These are phyloP conservation scores for Callyntrura guangdongensis DNA, from an alignment of 2,888 invertebrate genomes.

Conservation along the genomic window DNA sequence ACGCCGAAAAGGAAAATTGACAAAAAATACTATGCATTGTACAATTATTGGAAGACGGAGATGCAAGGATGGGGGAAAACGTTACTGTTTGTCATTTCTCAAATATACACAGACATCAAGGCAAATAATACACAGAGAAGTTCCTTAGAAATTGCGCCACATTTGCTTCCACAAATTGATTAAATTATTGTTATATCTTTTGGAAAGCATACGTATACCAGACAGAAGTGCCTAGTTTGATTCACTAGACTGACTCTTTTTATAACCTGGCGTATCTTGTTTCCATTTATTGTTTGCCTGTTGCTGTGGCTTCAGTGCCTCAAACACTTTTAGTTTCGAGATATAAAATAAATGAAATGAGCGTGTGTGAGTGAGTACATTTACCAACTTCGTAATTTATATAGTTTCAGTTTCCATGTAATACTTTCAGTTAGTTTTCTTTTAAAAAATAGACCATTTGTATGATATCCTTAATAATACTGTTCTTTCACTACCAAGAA, in stretches of 20 bases:
- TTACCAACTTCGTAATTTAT: background rate
- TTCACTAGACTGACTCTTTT: background rate
- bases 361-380: background rate
- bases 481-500: background rate
- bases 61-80: too few species aligned
- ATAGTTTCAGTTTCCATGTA: constrained; percentile 13
- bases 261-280: background rate
- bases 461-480: background rate
- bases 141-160: background rate
- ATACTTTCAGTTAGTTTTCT: background rate
- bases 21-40: too few species aligned
- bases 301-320: background rate
- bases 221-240: background rate
- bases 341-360: background rate
- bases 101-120: background rate
- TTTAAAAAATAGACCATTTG: constrained; percentile 3
- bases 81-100: too few species aligned
- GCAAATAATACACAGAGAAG: background rate
- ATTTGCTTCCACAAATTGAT: background rate
- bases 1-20: too few species aligned
- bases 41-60: too few species aligned
- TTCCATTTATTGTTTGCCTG: constrained; percentile 2
- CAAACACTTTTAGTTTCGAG: background rate
- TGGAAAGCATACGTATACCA: background rate
- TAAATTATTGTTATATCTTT: background rate